phyloP scores from a whole-genome alignment of 2,888 invertebrate species.

The Ecliptopera silaceata region DNA sequence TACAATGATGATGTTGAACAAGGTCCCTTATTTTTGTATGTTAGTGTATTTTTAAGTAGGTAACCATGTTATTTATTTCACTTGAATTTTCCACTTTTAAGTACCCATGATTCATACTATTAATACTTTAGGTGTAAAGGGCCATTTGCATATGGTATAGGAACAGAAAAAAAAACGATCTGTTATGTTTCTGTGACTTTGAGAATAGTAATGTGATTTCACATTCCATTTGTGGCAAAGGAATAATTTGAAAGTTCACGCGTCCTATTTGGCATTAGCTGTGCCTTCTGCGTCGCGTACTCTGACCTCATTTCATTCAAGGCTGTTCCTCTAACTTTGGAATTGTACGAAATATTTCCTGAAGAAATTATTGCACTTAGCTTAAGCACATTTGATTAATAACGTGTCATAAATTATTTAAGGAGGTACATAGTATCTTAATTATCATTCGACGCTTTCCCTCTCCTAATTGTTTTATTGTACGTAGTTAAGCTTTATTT shows the following conservation, averaged over 20 bases:
- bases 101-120: too few species aligned
- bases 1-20: too few species aligned
- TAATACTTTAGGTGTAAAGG: too few species aligned
- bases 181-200: neutral
- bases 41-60: too few species aligned
- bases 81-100: too few species aligned
- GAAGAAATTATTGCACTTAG: slow-evolving; percentile 2
- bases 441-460: slow-evolving; percentile 11
- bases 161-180: neutral
- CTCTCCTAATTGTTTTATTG: neutral
- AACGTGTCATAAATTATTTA: slow-evolving; percentile 16
- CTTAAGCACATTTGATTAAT: neutral
- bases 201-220: neutral
- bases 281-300: slow-evolving; percentile 14
- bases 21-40: too few species aligned
- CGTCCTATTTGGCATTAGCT: slow-evolving; percentile 18
- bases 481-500: too few species aligned
- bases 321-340: slow-evolving; percentile 6
- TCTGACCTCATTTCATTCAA: slow-evolving; percentile 18
- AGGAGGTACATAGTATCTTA: slow-evolving; percentile 7
- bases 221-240: slow-evolving; percentile 18
- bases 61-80: too few species aligned
- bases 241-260: slow-evolving; percentile 8
- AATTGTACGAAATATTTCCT: slow-evolving; percentile 13
- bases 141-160: neutral